Percentiles rank a stretch among this genome's conserved stretches.
Evolutionary conservation across 2,113 vertebrate species (phyloP).

Genomic region (Varanus salvator): DNA sequence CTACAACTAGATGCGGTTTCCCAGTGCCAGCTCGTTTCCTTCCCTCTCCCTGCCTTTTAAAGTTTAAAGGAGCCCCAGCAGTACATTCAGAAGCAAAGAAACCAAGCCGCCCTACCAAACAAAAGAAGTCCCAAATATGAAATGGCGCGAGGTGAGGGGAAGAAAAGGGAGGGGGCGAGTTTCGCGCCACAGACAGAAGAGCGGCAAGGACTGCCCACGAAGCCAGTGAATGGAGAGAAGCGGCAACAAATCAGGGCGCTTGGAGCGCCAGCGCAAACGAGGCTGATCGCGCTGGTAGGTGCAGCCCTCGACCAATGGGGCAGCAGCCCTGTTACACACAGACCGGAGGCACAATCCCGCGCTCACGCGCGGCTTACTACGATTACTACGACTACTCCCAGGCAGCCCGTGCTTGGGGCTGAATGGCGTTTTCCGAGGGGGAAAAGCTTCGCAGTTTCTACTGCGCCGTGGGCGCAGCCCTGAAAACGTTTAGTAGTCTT

Average conservation of each 20-base stretch:
- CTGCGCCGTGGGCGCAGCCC: background rate
- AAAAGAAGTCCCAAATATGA: conserved; percentile 1
- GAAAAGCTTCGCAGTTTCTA: background rate
- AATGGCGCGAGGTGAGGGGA: background rate
- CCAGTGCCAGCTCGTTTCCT: background rate
- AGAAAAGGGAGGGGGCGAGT: conserved; percentile 48
- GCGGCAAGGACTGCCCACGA: conserved; percentile 41
- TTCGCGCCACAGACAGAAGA: conserved; percentile 78
- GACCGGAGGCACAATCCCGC: conserved; percentile 4
- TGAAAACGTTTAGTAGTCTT: background rate
- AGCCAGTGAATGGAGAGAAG: conserved; percentile 71
- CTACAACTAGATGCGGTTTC: background rate
- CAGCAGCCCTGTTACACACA: conserved; percentile 22
- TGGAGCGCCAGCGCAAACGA: conserved; percentile 9
- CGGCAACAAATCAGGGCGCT: conserved; percentile 56
- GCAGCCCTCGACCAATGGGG: conserved; percentile 61
- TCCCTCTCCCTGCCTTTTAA: background rate
- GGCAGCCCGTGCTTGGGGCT: background rate
- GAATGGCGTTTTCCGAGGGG: background rate
- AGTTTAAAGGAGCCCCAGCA: background rate
- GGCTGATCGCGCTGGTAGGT: conserved; percentile 56
- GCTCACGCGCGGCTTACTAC: conserved; percentile 48
- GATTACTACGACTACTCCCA: conserved; percentile 44
- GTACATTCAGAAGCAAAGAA: conserved; percentile 31
- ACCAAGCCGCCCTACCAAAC: background rate